Conservation (phyloP, 37 sponge, comb jelly and placozoan species). For the Dysidea cf. avara region DNA sequence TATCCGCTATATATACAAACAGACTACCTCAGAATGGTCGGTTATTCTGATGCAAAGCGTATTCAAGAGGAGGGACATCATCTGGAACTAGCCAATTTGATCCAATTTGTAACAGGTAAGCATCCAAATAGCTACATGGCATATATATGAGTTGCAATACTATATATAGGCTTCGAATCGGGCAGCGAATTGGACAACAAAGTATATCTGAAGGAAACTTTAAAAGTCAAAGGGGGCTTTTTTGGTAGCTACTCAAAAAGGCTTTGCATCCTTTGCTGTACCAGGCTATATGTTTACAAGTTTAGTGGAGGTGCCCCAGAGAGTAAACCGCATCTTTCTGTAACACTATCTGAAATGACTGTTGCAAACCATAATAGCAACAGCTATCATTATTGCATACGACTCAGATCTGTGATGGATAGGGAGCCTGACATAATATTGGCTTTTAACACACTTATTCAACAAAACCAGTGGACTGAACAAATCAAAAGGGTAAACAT, state of each 20-base stretch:
- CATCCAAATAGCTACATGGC: too few species aligned
- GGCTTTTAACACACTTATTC: constrained; percentile 57
- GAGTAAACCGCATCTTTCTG: constrained; percentile 50
- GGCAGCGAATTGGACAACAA: constrained; percentile 48
- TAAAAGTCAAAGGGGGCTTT: constrained; percentile 55
- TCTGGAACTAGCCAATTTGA: constrained; percentile 51
- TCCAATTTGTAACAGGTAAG: constrained; percentile 86
- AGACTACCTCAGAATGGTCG: constrained; percentile 54
- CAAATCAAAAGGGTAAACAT: constrained; percentile 63
- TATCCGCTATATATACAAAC: constrained; percentile 72
- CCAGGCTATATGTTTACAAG: constrained; percentile 72
- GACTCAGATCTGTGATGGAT: neutral
- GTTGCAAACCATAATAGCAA: constrained; percentile 57
- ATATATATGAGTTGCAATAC: too few species aligned
- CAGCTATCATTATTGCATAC: constrained; percentile 22
- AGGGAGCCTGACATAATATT: neutral
- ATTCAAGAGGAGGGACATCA: constrained; percentile 72
- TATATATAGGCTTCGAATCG: constrained; percentile 53
- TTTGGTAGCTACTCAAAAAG: constrained; percentile 57
- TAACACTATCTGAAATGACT: constrained; percentile 51
- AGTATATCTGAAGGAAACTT: constrained; percentile 48
- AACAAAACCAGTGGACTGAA: constrained; percentile 77
- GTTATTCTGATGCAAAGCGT: constrained; percentile 51
- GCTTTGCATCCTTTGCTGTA: constrained; percentile 78
- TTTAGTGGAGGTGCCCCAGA: constrained; percentile 14